Percentiles rank a stretch among this genome's conserved stretches.
These are phyloP conservation scores for Catharus ustulatus DNA, from an alignment of 2,797 vertebrate genomes.

Conservation along the genomic window DNA sequence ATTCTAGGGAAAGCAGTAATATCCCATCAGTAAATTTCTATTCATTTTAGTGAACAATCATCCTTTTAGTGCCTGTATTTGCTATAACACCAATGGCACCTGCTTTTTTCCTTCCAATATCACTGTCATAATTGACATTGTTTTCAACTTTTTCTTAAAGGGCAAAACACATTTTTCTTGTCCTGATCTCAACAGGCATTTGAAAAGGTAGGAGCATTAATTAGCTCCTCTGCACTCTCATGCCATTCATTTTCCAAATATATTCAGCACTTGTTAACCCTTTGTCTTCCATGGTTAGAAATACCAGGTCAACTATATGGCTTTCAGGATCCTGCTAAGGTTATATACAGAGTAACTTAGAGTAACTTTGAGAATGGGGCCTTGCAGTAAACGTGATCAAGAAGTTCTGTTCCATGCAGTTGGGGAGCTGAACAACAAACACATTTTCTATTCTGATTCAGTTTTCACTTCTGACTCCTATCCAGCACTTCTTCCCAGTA, in stretches of 20 bases:
- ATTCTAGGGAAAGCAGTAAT: not conserved
- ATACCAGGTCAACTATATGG: not conserved
- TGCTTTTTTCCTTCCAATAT: not conserved
- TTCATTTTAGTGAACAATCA: not conserved
- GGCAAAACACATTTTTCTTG: not conserved
- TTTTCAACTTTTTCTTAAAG: constrained; percentile 16
- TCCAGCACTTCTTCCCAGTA: not conserved
- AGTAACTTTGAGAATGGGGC: not conserved
- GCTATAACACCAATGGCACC: not conserved
- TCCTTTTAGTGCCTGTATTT: not conserved
- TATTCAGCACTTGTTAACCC: not conserved
- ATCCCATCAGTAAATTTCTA: not conserved
- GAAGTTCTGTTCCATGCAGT: not conserved
- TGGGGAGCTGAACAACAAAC: not conserved
- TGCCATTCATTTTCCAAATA: not conserved
- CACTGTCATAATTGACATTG: not conserved
- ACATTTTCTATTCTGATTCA: not conserved
- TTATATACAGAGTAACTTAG: not conserved
- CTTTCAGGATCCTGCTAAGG: not conserved
- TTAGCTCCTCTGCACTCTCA: not conserved
- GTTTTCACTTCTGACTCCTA: not conserved
- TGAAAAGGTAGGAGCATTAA: not conserved
- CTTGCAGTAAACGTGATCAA: not conserved
- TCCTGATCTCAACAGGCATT: not conserved
- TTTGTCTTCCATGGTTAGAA: not conserved